phyloP scores from a whole-genome alignment of 1,140 invertebrate species.

The Atta colombica region DNA sequence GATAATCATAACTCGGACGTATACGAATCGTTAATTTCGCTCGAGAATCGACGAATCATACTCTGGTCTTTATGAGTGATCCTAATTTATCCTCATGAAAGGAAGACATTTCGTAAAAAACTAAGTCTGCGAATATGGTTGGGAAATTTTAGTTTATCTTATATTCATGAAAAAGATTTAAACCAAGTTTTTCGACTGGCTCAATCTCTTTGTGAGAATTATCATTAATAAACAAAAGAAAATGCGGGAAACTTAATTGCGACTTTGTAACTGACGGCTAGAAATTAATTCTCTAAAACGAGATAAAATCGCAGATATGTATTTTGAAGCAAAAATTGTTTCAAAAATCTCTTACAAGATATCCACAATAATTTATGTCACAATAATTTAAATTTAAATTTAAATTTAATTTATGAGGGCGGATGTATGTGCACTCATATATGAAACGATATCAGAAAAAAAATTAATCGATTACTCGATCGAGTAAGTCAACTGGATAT shows the following conservation, averaged over 20 bases:
- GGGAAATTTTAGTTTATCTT: background rate
- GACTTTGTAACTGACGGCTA: background rate
- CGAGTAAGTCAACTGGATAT: constrained; percentile 41
- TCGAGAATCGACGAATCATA: background rate
- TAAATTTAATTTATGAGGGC: too few relatives aligned
- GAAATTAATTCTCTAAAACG: background rate
- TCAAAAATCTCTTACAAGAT: constrained; percentile 36
- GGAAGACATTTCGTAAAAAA: background rate
- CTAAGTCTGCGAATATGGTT: background rate
- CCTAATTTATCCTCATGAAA: background rate
- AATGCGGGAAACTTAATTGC: background rate
- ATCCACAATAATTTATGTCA: background rate
- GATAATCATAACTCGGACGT: constrained; percentile 63
- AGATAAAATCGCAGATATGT: background rate
- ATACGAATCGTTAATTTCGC: constrained; percentile 63
- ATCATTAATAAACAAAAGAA: background rate
- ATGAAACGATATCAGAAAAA: constrained; percentile 49
- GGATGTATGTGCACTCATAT: too few relatives aligned
- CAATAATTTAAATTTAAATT: background rate
- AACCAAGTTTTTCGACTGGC: background rate
- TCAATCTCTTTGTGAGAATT: background rate
- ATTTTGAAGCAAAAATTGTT: background rate
- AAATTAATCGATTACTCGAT: constrained; percentile 48
- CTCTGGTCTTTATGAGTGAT: background rate
- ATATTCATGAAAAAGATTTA: background rate